Percentiles rank a stretch among this genome's conserved stretches.
Conservation (phyloP, 2,113 vertebrate species). For the Syngnathus scovelli region DNA sequence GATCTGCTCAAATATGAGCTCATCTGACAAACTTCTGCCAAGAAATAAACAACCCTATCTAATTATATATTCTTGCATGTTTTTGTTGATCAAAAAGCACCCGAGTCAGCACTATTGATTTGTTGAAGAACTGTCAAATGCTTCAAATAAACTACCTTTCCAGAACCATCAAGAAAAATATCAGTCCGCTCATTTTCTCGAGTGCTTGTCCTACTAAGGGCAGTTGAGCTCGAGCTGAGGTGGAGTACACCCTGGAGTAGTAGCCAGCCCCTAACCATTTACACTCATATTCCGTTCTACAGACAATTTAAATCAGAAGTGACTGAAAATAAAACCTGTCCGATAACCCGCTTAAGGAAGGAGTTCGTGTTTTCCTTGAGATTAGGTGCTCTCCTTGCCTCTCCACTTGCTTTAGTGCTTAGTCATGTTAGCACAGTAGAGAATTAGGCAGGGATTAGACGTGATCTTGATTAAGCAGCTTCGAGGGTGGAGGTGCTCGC, state of each 20-base stretch:
- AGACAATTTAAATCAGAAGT: neutral
- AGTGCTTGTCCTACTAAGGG: neutral
- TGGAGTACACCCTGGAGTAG: neutral
- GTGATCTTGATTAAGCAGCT: conserved; percentile 47
- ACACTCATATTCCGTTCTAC: too few relatives aligned
- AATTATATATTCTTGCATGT: neutral
- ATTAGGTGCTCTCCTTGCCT: conserved; percentile 11
- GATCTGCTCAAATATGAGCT: neutral
- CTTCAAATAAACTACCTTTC: neutral
- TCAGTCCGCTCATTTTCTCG: neutral
- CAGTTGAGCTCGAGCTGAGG: neutral
- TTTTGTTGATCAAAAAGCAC: neutral
- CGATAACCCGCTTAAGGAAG: conserved; percentile 6
- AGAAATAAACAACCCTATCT: neutral
- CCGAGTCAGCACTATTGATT: neutral
- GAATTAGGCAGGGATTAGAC: conserved; percentile 42
- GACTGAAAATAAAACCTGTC: neutral
- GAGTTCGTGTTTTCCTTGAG: conserved; percentile 24
- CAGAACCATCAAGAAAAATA: neutral
- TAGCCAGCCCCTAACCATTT: too few relatives aligned
- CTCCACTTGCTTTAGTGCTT: conserved; percentile 12
- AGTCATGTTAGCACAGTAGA: conserved; percentile 21
- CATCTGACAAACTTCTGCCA: neutral
- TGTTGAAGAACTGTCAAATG: neutral
- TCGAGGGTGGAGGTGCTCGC: conserved; percentile 29